Evolutionary conservation across 2,888 invertebrate genomes (phyloP), one percentile per base, ranked within the genome.

Genomic region (Scelioninae gen. 2): DNA sequence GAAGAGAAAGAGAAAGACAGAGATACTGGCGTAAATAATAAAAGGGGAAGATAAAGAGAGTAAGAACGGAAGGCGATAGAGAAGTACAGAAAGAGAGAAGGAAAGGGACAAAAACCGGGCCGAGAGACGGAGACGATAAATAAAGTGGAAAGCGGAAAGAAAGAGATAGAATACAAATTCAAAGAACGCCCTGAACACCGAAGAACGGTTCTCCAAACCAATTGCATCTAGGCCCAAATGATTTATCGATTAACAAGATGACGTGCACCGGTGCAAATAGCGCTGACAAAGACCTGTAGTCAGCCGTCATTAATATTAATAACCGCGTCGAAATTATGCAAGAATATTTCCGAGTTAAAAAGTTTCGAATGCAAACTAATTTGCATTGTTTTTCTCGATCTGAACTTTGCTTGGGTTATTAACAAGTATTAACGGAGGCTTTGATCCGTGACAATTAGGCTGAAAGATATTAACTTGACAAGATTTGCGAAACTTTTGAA

Each of bases 101-200:
- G 9, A 31, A 31, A 46, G 7, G 25, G 13, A 55, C 5, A 58
- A 15, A 55, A 15, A 39, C 7, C 6, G n/a, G 9, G 6, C 10
- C 22, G 9, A 22, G 22, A 45, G 45, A 31, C 3, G 10, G 9
- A 31, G 31, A n/a, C n/a, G n/a, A n/a, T n/a, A n/a, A 31, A 31
- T 16, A 35, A 16, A 76, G 50, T 65, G 72, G 75, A 73, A 73
- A 68, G 68, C n/a, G n/a, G n/a, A n/a, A 33, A 69, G 68, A 41
- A 46, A 65, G 55, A 69, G 43, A 58, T 25, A 53, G 55, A 73
- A 28, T 19, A 28, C 33, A 46, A 31, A 9, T 9, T 31, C 9
- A 2, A 65, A 52, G 28, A 65, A 50, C 50, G 43, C 13, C n/a
- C 11, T 9, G 28, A 31, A 33, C 6, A 19, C 19, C 45, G 45